Evolutionary conservation across 2,888 invertebrate species (phyloP).

Genomic region (Theodoxus fluviatilis): DNA sequence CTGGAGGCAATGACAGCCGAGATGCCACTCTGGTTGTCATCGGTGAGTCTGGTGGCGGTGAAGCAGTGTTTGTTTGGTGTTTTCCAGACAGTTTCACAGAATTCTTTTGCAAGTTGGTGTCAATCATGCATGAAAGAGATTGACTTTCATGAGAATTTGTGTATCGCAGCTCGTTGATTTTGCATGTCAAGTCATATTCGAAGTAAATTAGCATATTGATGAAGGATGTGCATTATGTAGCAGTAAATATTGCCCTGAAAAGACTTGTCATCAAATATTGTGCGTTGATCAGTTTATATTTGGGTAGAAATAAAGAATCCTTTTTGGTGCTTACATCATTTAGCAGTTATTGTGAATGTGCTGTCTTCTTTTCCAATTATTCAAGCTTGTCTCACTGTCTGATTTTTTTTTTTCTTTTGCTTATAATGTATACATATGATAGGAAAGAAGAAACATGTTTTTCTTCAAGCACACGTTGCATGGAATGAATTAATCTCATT

Average conservation of each 20-base stretch:
- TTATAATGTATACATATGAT: no score
- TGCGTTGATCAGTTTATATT: no score
- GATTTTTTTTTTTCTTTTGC: not conserved
- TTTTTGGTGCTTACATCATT: not conserved
- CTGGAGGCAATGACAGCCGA: conserved; percentile 91
- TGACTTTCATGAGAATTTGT: not conserved
- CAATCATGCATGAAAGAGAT: not conserved
- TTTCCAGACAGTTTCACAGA: not conserved
- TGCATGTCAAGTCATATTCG: not conserved
- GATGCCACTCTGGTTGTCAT: conserved; percentile 85
- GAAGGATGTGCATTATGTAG: no score
- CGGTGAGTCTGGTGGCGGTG: conserved; percentile 58
- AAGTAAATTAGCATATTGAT: not conserved
- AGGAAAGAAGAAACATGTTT: no score
- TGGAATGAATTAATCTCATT: conserved; percentile 12
- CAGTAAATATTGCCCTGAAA: no score
- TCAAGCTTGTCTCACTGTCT: not conserved
- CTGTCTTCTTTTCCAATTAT: no score
- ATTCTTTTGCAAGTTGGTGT: not conserved
- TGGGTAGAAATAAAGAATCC: no score
- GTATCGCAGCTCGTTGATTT: not conserved
- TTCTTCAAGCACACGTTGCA: no score
- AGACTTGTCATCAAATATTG: no score
- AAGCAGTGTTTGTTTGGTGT: not conserved
- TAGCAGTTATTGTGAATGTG: not conserved